Percentiles rank a stretch among this genome's conserved stretches.
These are phyloP conservation scores for Athrips mouffetella DNA, from an alignment of 2,888 invertebrate genomes.

Conservation along the genomic window DNA sequence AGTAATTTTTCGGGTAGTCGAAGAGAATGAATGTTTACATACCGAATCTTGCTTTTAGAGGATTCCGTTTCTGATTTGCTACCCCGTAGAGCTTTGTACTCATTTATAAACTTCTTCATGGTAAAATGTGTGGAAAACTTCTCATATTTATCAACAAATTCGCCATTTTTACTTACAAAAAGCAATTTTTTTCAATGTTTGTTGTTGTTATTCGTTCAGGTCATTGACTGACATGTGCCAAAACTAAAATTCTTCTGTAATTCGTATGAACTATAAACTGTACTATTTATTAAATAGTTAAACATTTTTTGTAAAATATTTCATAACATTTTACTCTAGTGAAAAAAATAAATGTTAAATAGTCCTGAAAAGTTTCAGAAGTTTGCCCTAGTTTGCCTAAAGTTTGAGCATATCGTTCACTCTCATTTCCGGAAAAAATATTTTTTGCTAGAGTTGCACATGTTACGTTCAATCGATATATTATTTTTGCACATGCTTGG, in stretches of 20 bases:
- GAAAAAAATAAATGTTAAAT: neutral
- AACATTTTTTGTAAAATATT: neutral
- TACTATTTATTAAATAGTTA: too few relatives aligned
- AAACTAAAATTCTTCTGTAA: too few relatives aligned
- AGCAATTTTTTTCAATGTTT: constrained; percentile 1
- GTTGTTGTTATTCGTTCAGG: neutral
- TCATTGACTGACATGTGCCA: too few relatives aligned
- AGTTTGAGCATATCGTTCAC: neutral
- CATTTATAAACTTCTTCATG: constrained; percentile 65
- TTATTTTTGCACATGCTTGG: too few relatives aligned
- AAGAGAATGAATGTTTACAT: constrained; percentile 36
- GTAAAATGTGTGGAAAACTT: neutral
- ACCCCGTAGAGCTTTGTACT: constrained; percentile 54
- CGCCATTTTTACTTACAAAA: constrained; percentile 5
- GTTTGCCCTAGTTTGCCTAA: neutral
- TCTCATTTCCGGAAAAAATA: neutral
- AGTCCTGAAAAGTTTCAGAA: constrained; percentile 7
- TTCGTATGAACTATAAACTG: too few relatives aligned
- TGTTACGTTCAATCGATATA: too few relatives aligned
- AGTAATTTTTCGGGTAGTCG: constrained; percentile 35
- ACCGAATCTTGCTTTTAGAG: constrained; percentile 36
- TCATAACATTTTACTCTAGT: neutral
- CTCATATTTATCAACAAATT: neutral
- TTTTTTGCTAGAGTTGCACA: neutral
- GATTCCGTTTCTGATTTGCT: constrained; percentile 48